Conservation (phyloP, 1,140 invertebrate species). For the Heliconius hewitsoni region DNA sequence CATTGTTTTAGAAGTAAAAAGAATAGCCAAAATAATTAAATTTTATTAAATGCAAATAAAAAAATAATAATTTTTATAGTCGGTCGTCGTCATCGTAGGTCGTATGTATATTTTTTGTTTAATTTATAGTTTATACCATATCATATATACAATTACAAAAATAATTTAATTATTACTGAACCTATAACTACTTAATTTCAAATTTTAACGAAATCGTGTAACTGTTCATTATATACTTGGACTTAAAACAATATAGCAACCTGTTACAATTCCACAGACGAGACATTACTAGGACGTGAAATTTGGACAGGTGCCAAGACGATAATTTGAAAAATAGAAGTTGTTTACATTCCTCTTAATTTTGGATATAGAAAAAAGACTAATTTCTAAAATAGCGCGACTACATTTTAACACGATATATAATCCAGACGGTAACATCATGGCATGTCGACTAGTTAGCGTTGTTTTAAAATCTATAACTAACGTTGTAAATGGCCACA, state of each 20-base stretch:
- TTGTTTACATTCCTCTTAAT: conserved; percentile 30
- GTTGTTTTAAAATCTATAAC: conserved; percentile 5
- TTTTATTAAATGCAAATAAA: no score
- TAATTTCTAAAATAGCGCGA: conserved; percentile 21
- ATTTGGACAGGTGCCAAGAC: conserved; percentile 32
- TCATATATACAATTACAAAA: no score
- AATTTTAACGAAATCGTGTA: background rate
- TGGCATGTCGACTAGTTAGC: conserved; percentile 8
- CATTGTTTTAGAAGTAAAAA: no score
- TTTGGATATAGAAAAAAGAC: background rate
- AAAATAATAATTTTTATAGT: no score
- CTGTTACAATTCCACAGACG: conserved; percentile 30
- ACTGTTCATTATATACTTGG: background rate
- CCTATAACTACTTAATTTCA: background rate
- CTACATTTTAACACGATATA: conserved; percentile 2
- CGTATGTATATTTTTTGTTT: no score
- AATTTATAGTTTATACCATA: no score
- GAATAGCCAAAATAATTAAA: no score
- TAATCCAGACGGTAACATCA: conserved; percentile 2
- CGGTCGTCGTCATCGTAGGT: no score
- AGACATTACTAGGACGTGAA: conserved; percentile 21
- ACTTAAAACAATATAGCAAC: conserved; percentile 26
- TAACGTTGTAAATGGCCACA: conserved; percentile 1
- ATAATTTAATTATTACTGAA: background rate
- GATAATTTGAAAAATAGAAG: conserved; percentile 29